These are phyloP conservation scores for Nothura maculosa DNA, from an alignment of 2,797 vertebrate species.

Conservation along the genomic window DNA sequence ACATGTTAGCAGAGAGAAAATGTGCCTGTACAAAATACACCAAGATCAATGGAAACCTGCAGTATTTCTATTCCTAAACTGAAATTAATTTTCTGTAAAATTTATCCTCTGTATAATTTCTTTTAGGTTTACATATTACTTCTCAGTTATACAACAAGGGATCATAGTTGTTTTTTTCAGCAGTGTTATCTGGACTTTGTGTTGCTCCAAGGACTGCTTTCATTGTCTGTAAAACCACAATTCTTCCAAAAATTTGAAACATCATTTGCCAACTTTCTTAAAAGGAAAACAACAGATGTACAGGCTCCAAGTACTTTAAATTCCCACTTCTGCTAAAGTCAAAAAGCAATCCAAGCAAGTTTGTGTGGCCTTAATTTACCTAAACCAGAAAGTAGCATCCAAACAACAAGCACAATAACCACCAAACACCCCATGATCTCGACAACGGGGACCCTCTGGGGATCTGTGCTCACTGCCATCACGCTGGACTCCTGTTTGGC, in stretches of 20 bases:
- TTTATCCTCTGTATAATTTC: background rate
- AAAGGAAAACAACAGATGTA: background rate
- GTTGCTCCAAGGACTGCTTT: background rate
- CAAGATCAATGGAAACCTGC: background rate
- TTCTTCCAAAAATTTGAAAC: slow-evolving; percentile 35
- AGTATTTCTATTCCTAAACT: background rate
- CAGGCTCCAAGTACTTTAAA: background rate
- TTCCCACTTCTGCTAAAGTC: background rate
- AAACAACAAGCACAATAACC: background rate
- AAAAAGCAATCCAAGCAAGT: background rate
- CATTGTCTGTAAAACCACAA: slow-evolving; percentile 53
- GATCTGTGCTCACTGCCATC: background rate
- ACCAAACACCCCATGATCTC: background rate
- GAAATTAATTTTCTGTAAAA: background rate
- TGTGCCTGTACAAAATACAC: background rate
- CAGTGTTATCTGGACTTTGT: background rate
- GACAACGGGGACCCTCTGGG: background rate
- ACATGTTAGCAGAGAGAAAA: background rate
- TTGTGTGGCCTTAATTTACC: background rate
- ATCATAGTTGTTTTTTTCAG: slow-evolving; percentile 1
- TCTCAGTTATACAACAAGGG: background rate
- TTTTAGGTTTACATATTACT: slow-evolving; percentile 20
- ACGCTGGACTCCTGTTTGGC: background rate
- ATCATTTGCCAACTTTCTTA: slow-evolving; percentile 51
- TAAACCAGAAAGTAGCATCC: background rate